Evolutionary conservation across 1,140 invertebrate species (phyloP).

Genomic region (Aradophagus sp.): DNA sequence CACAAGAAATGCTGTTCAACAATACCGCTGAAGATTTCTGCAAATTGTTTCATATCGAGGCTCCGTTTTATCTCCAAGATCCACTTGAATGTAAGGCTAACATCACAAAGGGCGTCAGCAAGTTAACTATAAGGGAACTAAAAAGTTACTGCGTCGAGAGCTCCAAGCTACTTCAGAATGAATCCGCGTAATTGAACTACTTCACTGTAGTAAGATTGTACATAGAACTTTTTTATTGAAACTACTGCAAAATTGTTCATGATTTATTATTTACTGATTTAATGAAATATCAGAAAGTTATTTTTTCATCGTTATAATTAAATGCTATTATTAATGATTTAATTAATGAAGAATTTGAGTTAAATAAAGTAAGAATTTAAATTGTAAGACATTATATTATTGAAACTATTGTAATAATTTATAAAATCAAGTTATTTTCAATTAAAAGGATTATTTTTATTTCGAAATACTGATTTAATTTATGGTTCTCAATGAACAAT

Average conservation of each 20-base stretch:
- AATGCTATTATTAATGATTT: too few relatives aligned
- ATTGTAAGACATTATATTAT: too few relatives aligned
- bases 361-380: too few relatives aligned
- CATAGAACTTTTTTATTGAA: not conserved
- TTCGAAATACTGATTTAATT: too few relatives aligned
- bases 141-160: conserved; percentile 53
- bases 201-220: not conserved
- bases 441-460: too few relatives aligned
- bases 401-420: too few relatives aligned
- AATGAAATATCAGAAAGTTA: too few relatives aligned
- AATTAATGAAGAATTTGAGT: too few relatives aligned
- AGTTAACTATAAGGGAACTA: conserved; percentile 51
- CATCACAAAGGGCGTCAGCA: conserved; percentile 67
- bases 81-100: conserved; percentile 75
- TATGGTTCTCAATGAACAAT: too few relatives aligned
- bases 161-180: conserved; percentile 33
- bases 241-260: too few relatives aligned
- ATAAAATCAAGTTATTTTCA: too few relatives aligned
- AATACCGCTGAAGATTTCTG: conserved; percentile 15
- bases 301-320: too few relatives aligned
- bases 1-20: conserved; percentile 49
- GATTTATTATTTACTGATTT: not conserved
- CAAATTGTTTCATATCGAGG: conserved; percentile 58
- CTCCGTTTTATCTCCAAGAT: conserved; percentile 73
- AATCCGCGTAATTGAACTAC: not conserved